These are phyloP conservation scores for Caerostris extrusa DNA, from an alignment of 1,140 invertebrate genomes.

Conservation along the genomic window DNA sequence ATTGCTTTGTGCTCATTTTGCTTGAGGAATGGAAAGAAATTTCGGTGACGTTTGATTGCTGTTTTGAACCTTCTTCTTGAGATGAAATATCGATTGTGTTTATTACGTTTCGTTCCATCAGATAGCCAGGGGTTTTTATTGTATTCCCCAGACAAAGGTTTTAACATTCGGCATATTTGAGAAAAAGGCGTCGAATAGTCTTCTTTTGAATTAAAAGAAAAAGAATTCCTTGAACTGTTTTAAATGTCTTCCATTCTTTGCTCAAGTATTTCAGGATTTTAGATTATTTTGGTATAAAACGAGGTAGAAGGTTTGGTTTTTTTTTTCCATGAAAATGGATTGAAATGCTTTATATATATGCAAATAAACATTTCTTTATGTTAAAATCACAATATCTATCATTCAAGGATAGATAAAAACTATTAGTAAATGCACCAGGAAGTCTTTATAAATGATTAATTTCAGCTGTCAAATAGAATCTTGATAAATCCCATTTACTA, in stretches of 20 bases:
- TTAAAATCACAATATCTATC: not conserved
- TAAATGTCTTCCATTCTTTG: not conserved
- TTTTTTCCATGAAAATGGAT: not conserved
- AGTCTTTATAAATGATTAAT: too few relatives aligned
- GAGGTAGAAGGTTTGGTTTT: not conserved
- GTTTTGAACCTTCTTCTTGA: slow-evolving; percentile 22
- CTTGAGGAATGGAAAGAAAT: slow-evolving; percentile 31
- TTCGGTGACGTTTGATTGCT: slow-evolving; percentile 39
- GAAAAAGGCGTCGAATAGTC: not conserved
- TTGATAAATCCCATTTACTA: too few relatives aligned
- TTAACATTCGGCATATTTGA: not conserved
- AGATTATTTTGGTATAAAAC: not conserved
- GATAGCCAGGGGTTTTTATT: slow-evolving; percentile 21
- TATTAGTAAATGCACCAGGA: too few relatives aligned
- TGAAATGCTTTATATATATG: not conserved
- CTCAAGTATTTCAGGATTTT: not conserved
- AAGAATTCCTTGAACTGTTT: not conserved
- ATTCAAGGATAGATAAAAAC: not conserved
- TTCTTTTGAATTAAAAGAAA: not conserved
- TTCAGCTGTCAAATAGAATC: too few relatives aligned
- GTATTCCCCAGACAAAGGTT: not conserved
- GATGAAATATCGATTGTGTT: slow-evolving; percentile 41
- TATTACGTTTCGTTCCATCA: not conserved
- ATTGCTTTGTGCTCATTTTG: slow-evolving; percentile 38
- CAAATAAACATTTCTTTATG: not conserved